Base-by-base conservation (phyloP, 2,113 vertebrate species). In the Nematolebias whitei region DNA sequence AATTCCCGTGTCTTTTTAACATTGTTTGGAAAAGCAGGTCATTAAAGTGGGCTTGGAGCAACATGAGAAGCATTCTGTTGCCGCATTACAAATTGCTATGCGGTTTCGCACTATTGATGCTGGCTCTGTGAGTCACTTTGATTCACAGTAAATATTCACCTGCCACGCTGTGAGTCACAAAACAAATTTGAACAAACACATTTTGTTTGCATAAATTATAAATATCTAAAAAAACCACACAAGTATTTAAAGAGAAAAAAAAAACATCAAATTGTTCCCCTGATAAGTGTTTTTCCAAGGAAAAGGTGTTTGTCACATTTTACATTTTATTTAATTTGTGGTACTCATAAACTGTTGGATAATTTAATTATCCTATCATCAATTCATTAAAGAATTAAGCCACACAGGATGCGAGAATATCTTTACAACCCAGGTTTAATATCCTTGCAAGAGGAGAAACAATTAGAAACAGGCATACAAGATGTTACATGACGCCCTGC, bases 21-120 rank as follows among this genome's bases (percentile, higher is more conserved):
- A 20, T 24, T 26, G 19, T 62, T 68, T 75, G 18, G 57, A 40
- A 63, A 77, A 76, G 54, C 67, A 55, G 35, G 71, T 77, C 53
- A 63, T 69, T 60, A 40, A 10, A 71, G 47, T n/a, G 18, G 13
- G 44, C 56, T 65, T n/a, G 29, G 56, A 20, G 51, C 49, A 45
- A 60, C 44, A 12, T 20, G 45, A 54, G 61, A 65, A 1, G 48
- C 40, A 56, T 40, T 47, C 53, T 60, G 54, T 74, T 54, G 69
- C 40, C 29, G 12, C 62, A 18, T 29, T 60, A 20, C 9, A 71
- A 69, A 78, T 76, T 80, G 74, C 66, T 29, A 50, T 1, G 13
- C n/a, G 24, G 43, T 58, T 67, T 58, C 22, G 52, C 32, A 22
- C 19, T 24, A 14, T 16, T 65, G 38, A 24, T n/a, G 51, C 24